Percentiles rank a stretch among this genome's conserved stretches.
Conservation (phyloP, 2,888 invertebrate species). For the Lycophotia porphyrea region DNA sequence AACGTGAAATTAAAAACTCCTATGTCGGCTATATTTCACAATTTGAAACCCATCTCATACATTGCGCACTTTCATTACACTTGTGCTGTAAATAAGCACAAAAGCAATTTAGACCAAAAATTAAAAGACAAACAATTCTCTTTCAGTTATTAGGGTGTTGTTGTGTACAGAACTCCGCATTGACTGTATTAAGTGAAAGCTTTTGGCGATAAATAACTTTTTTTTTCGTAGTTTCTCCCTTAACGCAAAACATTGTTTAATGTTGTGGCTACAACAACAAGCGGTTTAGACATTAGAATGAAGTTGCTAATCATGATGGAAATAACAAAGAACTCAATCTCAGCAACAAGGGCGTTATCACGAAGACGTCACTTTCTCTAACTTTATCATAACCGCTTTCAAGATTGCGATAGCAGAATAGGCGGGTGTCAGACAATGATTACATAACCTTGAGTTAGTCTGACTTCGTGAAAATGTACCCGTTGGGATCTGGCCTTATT, state of each 20-base stretch:
- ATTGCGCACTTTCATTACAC: constrained; percentile 35
- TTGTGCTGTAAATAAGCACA: constrained; percentile 24
- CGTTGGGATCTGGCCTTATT: constrained; percentile 48
- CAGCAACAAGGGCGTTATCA: constrained; percentile 50
- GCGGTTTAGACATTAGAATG: constrained; percentile 23
- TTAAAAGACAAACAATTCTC: constrained; percentile 15
- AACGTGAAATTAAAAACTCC: constrained; percentile 74
- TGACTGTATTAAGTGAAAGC: constrained; percentile 18
- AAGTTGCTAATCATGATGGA: constrained; percentile 40
- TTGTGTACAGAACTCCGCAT: constrained; percentile 16
- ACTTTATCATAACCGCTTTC: constrained; percentile 64
- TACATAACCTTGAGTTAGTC: constrained; percentile 52
- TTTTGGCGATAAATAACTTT: constrained; percentile 5
- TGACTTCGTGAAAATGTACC: constrained; percentile 39
- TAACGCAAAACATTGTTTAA: background rate
- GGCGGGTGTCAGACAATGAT: constrained; percentile 56
- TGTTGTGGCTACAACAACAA: constrained; percentile 16
- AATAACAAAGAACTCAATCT: constrained; percentile 60
- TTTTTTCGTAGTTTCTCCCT: background rate
- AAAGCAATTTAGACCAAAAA: constrained; percentile 13
- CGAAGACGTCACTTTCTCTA: constrained; percentile 53
- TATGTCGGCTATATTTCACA: constrained; percentile 67
- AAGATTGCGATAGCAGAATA: constrained; percentile 52
- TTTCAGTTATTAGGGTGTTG: constrained; percentile 8
- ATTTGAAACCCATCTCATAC: constrained; percentile 66